phyloP scores from a whole-genome alignment of 2,797 vertebrate species.

The Tokudaia tokunoshimensis region DNA sequence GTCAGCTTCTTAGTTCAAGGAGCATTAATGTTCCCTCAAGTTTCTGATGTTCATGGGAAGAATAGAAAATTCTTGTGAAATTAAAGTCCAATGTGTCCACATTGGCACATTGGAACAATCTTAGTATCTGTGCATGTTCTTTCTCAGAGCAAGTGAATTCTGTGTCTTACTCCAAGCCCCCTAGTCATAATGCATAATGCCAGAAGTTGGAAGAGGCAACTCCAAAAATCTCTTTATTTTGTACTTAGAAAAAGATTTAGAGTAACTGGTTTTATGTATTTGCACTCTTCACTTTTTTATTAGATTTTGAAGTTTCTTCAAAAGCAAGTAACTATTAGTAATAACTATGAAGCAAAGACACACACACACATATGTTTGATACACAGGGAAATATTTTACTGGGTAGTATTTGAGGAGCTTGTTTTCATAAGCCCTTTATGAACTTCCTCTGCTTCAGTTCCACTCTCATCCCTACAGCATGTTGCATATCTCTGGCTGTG shows the following conservation, averaged over 20 bases:
- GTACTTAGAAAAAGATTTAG: conserved; percentile 23
- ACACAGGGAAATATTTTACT: neutral
- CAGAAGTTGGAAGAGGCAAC: neutral
- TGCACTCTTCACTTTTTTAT: neutral
- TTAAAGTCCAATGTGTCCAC: neutral
- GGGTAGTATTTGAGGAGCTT: neutral
- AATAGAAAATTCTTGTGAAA: conserved; percentile 15
- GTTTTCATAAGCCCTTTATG: neutral
- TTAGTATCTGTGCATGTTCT: neutral
- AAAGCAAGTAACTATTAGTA: conserved; percentile 27
- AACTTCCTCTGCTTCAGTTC: rapidly evolving
- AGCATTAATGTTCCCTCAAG: neutral
- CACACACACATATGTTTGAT: neutral
- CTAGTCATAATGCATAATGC: neutral
- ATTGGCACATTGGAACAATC: neutral
- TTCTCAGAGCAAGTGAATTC: neutral
- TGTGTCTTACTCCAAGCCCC: neutral
- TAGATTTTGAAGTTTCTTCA: conserved; percentile 45
- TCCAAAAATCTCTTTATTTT: conserved; percentile 15
- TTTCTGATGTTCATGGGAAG: neutral
- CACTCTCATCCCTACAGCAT: neutral
- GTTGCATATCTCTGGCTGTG: neutral
- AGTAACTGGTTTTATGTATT: neutral
- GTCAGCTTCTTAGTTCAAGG: neutral
- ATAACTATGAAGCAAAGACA: neutral